phyloP scores from a whole-genome alignment of 2,113 vertebrate species.

The Cyprinodon variegatus region DNA sequence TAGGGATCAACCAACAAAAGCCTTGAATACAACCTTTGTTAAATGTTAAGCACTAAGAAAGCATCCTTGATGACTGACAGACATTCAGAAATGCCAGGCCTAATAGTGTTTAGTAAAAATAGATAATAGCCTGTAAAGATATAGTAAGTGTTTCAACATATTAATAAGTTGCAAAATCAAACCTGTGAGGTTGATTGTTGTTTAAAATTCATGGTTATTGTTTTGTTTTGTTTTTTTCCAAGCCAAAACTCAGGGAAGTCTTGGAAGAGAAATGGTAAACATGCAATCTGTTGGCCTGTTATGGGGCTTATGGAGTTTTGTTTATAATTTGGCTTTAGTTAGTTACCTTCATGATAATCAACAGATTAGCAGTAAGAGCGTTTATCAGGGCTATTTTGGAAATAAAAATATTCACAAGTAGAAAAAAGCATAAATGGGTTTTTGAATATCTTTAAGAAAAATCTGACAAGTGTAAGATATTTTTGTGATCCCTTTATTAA shows the following conservation, averaged over 20 bases:
- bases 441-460: no score
- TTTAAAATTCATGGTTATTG: not conserved
- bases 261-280: no score
- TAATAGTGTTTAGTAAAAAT: not conserved
- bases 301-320: no score
- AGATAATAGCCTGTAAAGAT: not conserved
- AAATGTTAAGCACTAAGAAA: not conserved
- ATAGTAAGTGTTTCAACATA: not conserved
- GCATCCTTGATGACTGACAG: not conserved
- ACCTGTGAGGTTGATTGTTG: not conserved
- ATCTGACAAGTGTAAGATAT: not conserved
- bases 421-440: no score
- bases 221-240: no score
- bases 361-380: constrained; percentile 2
- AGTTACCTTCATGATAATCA: constrained; percentile 13
- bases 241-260: not conserved
- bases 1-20: not conserved
- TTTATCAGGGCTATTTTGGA: no score
- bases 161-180: not conserved
- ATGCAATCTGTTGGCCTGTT: no score
- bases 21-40: not conserved
- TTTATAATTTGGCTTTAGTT: not conserved
- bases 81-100: not conserved
- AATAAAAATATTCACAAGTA: no score
- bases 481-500: not conserved